Conservation (phyloP, 2,113 vertebrate species). For the Aptenodytes patagonicus region DNA sequence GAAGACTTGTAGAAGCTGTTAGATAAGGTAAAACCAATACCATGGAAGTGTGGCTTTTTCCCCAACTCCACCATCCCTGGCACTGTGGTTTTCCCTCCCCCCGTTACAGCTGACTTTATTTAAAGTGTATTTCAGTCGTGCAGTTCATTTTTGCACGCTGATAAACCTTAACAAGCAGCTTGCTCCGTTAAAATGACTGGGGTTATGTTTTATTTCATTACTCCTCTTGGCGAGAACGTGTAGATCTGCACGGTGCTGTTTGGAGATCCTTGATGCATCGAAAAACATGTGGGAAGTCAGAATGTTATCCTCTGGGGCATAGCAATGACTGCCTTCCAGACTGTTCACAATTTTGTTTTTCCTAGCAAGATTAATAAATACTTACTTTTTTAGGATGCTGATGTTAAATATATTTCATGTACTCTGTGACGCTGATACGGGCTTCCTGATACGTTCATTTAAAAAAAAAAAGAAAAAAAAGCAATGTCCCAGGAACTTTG, state of each 20-base stretch:
- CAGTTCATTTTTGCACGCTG: background rate
- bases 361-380: background rate
- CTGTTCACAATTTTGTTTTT: background rate
- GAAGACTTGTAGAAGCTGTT: background rate
- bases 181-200: background rate
- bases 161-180: background rate
- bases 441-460: slow-evolving; percentile 42
- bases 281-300: background rate
- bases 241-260: background rate
- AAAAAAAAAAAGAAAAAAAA: background rate
- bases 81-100: background rate
- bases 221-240: background rate
- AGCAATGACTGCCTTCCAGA: background rate
- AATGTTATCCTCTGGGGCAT: background rate
- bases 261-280: background rate
- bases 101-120: background rate
- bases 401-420: slow-evolving; percentile 23
- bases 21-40: background rate
- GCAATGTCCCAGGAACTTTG: background rate
- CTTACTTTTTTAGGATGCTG: background rate
- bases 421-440: background rate
- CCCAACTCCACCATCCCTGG: background rate
- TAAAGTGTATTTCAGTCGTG: background rate
- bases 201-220: background rate
- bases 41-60: background rate